Percentiles rank a stretch among this genome's conserved stretches.
Evolutionary conservation across 2,113 vertebrate species (phyloP).

Genomic region (Lonchura striata): DNA sequence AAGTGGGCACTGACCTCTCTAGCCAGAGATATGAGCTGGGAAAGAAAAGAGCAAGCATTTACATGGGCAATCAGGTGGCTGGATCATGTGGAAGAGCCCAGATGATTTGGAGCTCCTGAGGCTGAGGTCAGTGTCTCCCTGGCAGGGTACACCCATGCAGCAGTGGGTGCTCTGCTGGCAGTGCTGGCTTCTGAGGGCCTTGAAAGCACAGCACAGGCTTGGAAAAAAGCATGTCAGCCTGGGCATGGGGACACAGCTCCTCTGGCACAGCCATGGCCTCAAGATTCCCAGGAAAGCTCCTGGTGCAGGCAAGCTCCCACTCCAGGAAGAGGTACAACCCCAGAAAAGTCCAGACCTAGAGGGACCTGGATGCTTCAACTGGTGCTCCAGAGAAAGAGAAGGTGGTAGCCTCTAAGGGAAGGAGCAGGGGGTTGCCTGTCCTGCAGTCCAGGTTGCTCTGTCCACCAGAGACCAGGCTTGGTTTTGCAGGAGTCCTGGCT

Average conservation of each 20-base stretch:
- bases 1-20: neutral
- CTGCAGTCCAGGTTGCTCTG: neutral
- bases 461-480: neutral
- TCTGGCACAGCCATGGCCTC: neutral
- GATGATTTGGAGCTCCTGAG: neutral
- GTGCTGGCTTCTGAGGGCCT: neutral
- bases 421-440: neutral
- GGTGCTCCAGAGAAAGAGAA: neutral
- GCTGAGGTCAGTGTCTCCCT: neutral
- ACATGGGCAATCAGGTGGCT: neutral
- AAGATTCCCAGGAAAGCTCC: neutral
- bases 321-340: neutral
- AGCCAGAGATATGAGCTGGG: neutral
- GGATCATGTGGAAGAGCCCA: neutral
- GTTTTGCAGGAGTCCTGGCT: neutral
- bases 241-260: neutral
- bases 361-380: neutral
- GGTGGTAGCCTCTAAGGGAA: neutral
- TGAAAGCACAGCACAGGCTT: neutral
- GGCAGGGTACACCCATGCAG: neutral
- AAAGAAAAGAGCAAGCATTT: neutral
- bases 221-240: neutral
- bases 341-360: neutral
- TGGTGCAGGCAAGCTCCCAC: neutral
- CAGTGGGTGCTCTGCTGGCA: neutral